Conservation (phyloP, 2,113 vertebrate genomes). For the Tamias sibiricus region DNA sequence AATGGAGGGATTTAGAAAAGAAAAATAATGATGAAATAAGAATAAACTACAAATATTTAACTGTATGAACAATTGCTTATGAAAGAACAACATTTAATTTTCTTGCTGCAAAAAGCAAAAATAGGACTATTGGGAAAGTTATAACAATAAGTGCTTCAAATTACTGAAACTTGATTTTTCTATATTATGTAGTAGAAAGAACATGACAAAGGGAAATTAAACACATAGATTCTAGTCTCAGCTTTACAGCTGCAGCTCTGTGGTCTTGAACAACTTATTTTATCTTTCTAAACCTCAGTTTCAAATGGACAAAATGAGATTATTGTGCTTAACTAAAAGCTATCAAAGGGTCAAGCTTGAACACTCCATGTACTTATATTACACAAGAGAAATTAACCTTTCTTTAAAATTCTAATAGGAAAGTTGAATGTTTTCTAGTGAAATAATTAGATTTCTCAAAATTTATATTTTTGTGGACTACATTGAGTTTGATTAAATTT, state of each 20-base stretch:
- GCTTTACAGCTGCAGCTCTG: neutral
- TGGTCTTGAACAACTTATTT: neutral
- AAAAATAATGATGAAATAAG: neutral
- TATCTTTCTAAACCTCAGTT: neutral
- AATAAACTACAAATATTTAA: neutral
- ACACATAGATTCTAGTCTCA: neutral
- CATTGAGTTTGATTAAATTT: conserved; percentile 57
- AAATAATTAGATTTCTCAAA: neutral
- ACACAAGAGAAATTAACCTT: neutral
- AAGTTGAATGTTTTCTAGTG: conserved; percentile 10
- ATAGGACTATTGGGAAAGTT: neutral
- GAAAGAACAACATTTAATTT: neutral
- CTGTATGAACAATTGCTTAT: neutral
- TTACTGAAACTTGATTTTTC: neutral
- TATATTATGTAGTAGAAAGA: neutral
- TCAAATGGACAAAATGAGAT: neutral
- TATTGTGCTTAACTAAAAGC: neutral
- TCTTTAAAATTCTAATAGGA: neutral
- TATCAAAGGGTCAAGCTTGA: neutral
- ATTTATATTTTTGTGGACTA: neutral
- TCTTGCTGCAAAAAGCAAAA: neutral
- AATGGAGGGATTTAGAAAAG: neutral
- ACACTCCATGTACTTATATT: neutral
- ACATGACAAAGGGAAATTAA: neutral
- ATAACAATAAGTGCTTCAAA: neutral